phyloP scores from a whole-genome alignment of 2,113 vertebrate species.

The Tenrec ecaudatus region DNA sequence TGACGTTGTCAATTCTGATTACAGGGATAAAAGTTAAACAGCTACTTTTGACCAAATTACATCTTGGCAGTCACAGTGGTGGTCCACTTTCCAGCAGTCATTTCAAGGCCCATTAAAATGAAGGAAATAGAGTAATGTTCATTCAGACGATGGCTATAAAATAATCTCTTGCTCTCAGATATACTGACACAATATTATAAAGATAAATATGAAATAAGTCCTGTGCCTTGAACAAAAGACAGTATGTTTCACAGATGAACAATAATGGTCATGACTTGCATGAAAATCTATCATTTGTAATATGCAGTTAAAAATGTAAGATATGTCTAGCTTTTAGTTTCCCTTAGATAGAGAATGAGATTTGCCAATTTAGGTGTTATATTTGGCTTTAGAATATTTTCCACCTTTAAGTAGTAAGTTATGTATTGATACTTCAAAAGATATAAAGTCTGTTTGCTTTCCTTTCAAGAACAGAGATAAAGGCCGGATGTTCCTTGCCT shows the following conservation, averaged over 20 bases:
- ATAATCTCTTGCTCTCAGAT: slow-evolving; percentile 38
- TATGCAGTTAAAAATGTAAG: slow-evolving; percentile 52
- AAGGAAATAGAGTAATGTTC: slow-evolving; percentile 58
- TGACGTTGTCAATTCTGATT: slow-evolving; percentile 60
- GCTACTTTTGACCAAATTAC: slow-evolving; percentile 62
- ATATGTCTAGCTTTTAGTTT: slow-evolving; percentile 42
- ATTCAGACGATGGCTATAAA: slow-evolving; percentile 44
- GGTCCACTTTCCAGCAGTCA: slow-evolving; percentile 61
- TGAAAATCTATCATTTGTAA: slow-evolving; percentile 58
- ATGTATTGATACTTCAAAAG: slow-evolving; percentile 45
- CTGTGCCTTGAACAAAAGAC: slow-evolving; percentile 31
- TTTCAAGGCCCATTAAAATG: slow-evolving; percentile 59
- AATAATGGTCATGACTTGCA: slow-evolving; percentile 16
- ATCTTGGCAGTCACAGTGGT: slow-evolving; percentile 54
- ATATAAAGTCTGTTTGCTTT: slow-evolving; percentile 41
- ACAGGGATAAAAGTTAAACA: slow-evolving; percentile 51
- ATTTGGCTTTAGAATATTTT: slow-evolving; percentile 63
- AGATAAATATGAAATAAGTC: slow-evolving; percentile 31
- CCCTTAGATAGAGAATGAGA: slow-evolving; percentile 32
- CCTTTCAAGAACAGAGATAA: slow-evolving; percentile 59
- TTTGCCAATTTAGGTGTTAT: background rate
- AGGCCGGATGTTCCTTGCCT: slow-evolving; percentile 13
- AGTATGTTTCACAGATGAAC: slow-evolving; percentile 47
- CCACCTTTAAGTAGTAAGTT: slow-evolving; percentile 51
- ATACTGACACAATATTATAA: slow-evolving; percentile 14